A percentile compares a stretch with the other conserved stretches of the same genome.
Evolutionary conservation across 2,888 invertebrate genomes (phyloP).

Genomic region (Lamellibrachia satsuma): DNA sequence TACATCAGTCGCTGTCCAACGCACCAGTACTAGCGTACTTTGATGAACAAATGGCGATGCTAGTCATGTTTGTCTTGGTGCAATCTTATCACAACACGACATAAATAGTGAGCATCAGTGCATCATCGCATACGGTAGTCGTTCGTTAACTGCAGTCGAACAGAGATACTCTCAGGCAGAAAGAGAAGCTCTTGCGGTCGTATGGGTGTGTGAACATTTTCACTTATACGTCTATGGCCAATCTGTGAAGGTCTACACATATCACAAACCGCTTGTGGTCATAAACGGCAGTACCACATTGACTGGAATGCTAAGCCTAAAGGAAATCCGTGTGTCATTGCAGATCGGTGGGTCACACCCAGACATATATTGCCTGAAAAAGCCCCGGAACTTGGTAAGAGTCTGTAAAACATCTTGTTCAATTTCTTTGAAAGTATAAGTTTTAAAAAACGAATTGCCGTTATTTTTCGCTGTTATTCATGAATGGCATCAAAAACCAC

Average conservation of each 20-base stretch:
- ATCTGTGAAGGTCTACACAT: slow-evolving; percentile 45
- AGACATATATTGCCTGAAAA: no score
- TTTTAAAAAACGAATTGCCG: no score
- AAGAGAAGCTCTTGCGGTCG: slow-evolving; percentile 41
- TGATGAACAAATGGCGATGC: slow-evolving; percentile 41
- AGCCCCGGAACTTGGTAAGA: no score
- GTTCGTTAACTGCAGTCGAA: slow-evolving; percentile 44
- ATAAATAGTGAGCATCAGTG: neutral
- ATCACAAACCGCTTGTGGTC: slow-evolving; percentile 49
- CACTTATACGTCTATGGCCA: slow-evolving; percentile 48
- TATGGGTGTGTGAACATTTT: slow-evolving; percentile 51
- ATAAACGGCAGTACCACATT: slow-evolving; percentile 46
- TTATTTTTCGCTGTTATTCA: no score
- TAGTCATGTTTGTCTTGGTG: slow-evolving; percentile 42
- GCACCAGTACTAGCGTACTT: slow-evolving; percentile 33
- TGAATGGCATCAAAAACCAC: no score
- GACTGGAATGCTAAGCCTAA: slow-evolving; percentile 17
- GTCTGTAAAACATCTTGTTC: no score
- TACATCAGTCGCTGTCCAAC: slow-evolving; percentile 26
- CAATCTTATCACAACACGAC: slow-evolving; percentile 18
- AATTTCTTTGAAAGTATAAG: no score
- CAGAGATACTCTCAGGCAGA: slow-evolving; percentile 49
- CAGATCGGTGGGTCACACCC: no score
- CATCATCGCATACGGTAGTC: slow-evolving; percentile 41
- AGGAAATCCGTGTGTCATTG: no score